Conservation (phyloP, 2,797 vertebrate species). For the Alectoris magna region DNA sequence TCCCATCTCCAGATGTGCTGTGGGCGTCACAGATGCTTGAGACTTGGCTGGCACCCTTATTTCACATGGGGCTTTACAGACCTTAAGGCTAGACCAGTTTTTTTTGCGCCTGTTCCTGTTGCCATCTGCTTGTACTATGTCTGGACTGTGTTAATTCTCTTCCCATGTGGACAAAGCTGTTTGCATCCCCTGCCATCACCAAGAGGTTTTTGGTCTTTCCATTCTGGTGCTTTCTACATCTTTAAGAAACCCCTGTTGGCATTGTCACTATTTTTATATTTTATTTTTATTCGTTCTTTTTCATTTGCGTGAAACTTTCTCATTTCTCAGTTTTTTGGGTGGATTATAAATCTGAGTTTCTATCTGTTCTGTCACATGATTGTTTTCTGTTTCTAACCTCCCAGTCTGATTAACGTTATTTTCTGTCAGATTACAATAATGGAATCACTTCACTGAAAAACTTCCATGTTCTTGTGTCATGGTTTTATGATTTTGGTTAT, state of each 20-base stretch:
- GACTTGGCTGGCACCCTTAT: neutral
- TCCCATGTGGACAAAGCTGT: neutral
- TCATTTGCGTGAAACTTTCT: neutral
- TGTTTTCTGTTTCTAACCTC: conserved; percentile 54
- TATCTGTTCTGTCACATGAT: neutral
- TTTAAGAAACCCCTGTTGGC: neutral
- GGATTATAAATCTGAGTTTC: conserved; percentile 31
- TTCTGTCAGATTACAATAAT: conserved; percentile 45
- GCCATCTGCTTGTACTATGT: neutral
- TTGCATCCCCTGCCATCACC: neutral
- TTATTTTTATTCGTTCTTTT: neutral
- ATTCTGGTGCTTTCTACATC: neutral
- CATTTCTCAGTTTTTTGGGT: conserved; percentile 1
- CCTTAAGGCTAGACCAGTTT: fast-evolving
- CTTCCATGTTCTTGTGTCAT: neutral
- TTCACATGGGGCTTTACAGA: neutral
- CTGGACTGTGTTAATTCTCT: neutral
- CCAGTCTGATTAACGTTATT: conserved; percentile 40
- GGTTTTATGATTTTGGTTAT: too few species aligned
- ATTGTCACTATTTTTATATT: neutral
- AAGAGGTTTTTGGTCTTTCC: neutral
- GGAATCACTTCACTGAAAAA: conserved; percentile 47
- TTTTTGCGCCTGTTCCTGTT: neutral
- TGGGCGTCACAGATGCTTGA: neutral
- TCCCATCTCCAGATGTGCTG: neutral